Percentiles rank a stretch among this genome's conserved stretches.
Evolutionary conservation across 2,888 invertebrate genomes (phyloP).

Genomic region (Thymelicus acteon): DNA sequence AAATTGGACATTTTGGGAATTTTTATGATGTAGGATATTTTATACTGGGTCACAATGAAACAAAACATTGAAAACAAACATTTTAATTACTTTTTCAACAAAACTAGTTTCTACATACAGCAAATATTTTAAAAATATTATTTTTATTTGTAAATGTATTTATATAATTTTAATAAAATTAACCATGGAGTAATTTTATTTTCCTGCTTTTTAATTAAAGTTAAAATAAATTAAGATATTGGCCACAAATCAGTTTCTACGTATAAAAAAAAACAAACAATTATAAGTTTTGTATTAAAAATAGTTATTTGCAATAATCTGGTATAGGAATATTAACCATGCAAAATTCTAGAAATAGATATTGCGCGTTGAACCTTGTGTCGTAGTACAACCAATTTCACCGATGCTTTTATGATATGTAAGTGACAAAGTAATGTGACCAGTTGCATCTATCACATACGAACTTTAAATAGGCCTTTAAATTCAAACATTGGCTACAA

Average conservation of each 20-base stretch:
- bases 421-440: not conserved
- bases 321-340: not conserved
- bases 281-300: not conserved
- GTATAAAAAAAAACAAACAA: not conserved
- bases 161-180: constrained; percentile 4
- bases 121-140: not conserved
- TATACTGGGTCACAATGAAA: not conserved
- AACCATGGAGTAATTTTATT: not conserved
- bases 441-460: not conserved
- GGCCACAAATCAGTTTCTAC: not conserved
- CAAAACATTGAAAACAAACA: constrained; percentile 4
- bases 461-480: not conserved
- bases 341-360: not conserved
- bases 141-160: not conserved
- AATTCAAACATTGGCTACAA: too few relatives aligned
- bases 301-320: not conserved
- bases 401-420: not conserved
- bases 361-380: too few relatives aligned
- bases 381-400: too few relatives aligned
- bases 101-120: constrained; percentile 6
- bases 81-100: constrained; percentile 1
- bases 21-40: too few relatives aligned
- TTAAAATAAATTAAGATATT: not conserved
- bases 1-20: too few relatives aligned
- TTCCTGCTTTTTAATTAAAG: not conserved